Conservation (phyloP, 2,113 vertebrate species). For the Nycticorax nycticorax region DNA sequence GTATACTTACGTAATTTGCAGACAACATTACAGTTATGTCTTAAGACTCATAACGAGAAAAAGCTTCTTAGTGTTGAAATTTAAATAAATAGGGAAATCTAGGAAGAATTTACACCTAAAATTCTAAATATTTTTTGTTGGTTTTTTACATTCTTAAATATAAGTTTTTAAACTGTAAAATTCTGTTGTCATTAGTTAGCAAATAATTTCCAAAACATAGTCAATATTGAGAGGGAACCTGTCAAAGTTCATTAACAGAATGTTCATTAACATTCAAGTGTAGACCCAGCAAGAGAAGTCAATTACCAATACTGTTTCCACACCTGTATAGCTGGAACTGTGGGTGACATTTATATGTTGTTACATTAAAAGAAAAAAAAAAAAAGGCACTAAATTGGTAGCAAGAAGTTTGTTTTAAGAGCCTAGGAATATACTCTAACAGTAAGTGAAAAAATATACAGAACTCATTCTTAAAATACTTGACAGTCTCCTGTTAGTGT, state of each 20-base stretch:
- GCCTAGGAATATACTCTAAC: neutral
- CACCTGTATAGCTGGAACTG: neutral
- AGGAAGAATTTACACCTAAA: neutral
- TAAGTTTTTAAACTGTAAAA: neutral
- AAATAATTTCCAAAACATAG: neutral
- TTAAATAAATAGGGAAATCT: neutral
- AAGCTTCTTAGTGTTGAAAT: neutral
- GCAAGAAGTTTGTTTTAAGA: neutral
- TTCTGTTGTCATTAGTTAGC: neutral
- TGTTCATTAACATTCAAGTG: neutral
- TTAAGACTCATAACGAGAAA: neutral
- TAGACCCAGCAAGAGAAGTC: neutral
- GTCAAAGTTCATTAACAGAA: neutral
- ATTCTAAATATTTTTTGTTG: neutral
- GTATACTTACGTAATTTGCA: neutral
- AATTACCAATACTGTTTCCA: neutral
- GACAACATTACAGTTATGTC: fast-evolving
- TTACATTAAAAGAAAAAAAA: neutral
- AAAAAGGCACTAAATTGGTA: neutral
- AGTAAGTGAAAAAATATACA: neutral
- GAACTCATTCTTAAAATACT: neutral
- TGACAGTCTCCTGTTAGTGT: neutral
- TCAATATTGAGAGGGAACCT: neutral
- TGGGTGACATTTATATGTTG: neutral
- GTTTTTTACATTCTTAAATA: neutral